Base-by-base conservation (phyloP, 1,140 invertebrate genomes). In the Probaryconus sp. region DNA sequence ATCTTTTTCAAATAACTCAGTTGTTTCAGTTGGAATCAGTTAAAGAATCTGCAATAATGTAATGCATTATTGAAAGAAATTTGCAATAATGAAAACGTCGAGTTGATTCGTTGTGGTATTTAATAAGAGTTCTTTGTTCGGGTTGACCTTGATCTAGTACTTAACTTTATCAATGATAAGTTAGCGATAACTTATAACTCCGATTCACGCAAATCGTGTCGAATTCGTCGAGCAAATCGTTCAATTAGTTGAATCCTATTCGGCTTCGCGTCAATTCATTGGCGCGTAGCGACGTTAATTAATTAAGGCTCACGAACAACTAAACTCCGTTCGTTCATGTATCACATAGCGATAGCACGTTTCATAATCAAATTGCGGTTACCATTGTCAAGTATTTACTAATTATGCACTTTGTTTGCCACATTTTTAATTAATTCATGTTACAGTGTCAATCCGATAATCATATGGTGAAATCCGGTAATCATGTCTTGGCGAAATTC, bases 281-380 rank as follows among this genome's bases (percentile, higher is more conserved):
- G 43, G 35, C 16, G 43, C 11, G 35, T 21, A 11, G 6, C 38
- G 48, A 64, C 60, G 60, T 53, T 64, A 64, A 64, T 64, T 53
- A 53, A 64, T 53, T 53, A 64, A 64, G 60, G 20, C 35, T 53
- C 30, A 28, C 47, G 26, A 64, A 64, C 48, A 37, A 64, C 47
- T 53, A 33, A 64, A 64, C 48, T 53, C 18, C 28, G 28, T 28
- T 26, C 35, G 45, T 10, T 31, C 30, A 10, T 16, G 26, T 33
- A 35, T 42, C 60, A 9, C 18, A 6, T 10, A 5, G 11, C 42
- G 31, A 61, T 42, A 50, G 35, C 38, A 11, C 10, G 58, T 17
- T 51, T 24, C 35, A 26, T 63, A 51, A 63, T 42, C 37, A 33
- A 50, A 43, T 51, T 51, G 47, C 18, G 47, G 58, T 24, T 51